Evolutionary conservation across 2,797 vertebrate species (phyloP).

Genomic region (Avahi laniger): DNA sequence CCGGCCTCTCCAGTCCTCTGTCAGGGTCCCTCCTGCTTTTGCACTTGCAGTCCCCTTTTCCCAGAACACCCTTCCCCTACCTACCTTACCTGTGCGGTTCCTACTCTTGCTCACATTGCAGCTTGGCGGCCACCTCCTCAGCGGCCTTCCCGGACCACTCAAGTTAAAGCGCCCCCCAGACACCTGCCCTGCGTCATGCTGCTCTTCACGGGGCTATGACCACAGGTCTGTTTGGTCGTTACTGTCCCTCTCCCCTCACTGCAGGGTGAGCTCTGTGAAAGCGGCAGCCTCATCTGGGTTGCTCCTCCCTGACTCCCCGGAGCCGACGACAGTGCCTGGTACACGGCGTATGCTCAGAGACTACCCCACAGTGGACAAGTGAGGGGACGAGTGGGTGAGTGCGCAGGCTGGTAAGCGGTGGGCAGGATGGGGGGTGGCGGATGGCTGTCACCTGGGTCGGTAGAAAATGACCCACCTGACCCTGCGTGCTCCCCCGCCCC

Average conservation of each 20-base stretch:
- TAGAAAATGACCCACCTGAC: neutral
- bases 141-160: neutral
- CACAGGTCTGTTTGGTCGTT: neutral
- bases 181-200: neutral
- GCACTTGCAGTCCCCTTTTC: neutral
- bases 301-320: neutral
- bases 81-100: neutral
- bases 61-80: neutral
- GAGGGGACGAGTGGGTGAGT: neutral
- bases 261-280: neutral
- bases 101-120: neutral
- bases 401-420: neutral
- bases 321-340: neutral
- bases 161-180: rapidly evolving
- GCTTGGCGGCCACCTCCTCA: neutral
- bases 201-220: neutral
- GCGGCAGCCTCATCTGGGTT: neutral
- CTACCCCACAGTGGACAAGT: neutral
- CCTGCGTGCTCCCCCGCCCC: neutral
- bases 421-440: neutral
- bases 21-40: neutral
- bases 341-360: neutral
- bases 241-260: neutral
- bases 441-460: neutral
- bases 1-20: neutral